phyloP scores from a whole-genome alignment of 2,888 invertebrate species.

The Mythimna loreyi region DNA sequence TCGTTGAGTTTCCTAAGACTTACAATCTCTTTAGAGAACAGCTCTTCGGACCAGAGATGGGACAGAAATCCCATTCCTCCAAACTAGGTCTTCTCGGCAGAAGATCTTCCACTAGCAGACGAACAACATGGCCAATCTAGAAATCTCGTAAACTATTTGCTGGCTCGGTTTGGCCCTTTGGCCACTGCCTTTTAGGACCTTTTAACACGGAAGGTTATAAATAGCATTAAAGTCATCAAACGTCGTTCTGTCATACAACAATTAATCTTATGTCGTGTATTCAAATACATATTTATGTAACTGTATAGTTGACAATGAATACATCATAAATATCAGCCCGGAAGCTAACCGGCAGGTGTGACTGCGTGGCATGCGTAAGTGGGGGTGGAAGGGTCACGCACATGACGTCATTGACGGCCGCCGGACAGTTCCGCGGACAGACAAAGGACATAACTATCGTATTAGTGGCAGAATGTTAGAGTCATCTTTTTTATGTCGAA shows the following conservation, averaged over 20 bases:
- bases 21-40: no score
- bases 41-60: no score
- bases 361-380: slow-evolving; percentile 31
- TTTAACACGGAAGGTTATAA: not conserved
- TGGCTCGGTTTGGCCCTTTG: no score
- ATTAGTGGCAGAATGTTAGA: slow-evolving; percentile 2
- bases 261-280: slow-evolving; percentile 14
- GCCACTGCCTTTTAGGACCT: no score
- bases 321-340: slow-evolving; percentile 23
- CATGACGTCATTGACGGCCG: slow-evolving; percentile 32
- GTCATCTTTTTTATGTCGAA: not conserved
- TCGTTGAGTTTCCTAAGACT: no score
- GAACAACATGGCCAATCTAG: no score
- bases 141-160: no score
- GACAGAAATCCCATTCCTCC: no score
- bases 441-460: slow-evolving; percentile 6
- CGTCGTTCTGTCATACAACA: not conserved
- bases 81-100: no score
- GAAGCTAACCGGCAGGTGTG: slow-evolving; percentile 35
- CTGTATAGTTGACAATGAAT: not conserved
- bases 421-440: slow-evolving; percentile 21
- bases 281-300: not conserved
- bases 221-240: not conserved
- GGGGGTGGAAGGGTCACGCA: slow-evolving; percentile 29
- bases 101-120: no score